These are phyloP conservation scores for Nematopogon swammerdamellus DNA, from an alignment of 2,888 invertebrate genomes.

Conservation along the genomic window DNA sequence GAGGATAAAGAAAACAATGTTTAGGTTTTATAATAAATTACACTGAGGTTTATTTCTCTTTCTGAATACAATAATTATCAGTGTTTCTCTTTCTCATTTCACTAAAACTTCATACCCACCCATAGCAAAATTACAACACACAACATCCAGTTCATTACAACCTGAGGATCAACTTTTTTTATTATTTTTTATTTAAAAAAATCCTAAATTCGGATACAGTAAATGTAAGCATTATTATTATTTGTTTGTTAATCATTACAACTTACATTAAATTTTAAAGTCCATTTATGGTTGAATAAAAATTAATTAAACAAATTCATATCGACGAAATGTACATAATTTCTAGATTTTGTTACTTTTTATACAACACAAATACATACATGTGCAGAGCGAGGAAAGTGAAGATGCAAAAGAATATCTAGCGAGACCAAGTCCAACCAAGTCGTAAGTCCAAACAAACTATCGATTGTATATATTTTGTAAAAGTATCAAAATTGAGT, in stretches of 20 bases:
- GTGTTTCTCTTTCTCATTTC: slow-evolving; percentile 23
- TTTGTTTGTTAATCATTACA: not conserved
- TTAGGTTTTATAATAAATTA: slow-evolving; percentile 39
- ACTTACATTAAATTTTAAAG: not conserved
- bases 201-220: slow-evolving; percentile 47
- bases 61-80: slow-evolving; percentile 49
- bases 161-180: slow-evolving; percentile 27
- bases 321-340: not conserved
- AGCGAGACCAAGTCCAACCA: too few relatives aligned
- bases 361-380: not conserved
- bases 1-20: slow-evolving; percentile 5
- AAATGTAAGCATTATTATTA: slow-evolving; percentile 39
- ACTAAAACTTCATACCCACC: slow-evolving; percentile 13
- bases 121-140: slow-evolving; percentile 12
- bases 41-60: slow-evolving; percentile 56
- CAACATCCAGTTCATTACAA: slow-evolving; percentile 42
- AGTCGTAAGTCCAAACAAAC: slow-evolving; percentile 45
- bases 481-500: slow-evolving; percentile 59
- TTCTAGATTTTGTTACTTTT: not conserved
- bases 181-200: slow-evolving; percentile 42
- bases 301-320: not conserved
- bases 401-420: not conserved
- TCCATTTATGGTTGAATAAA: not conserved
- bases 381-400: not conserved
- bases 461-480: slow-evolving; percentile 56